These are phyloP conservation scores for Nephrotoma flavescens DNA, from an alignment of 2,888 invertebrate genomes.

Conservation along the genomic window DNA sequence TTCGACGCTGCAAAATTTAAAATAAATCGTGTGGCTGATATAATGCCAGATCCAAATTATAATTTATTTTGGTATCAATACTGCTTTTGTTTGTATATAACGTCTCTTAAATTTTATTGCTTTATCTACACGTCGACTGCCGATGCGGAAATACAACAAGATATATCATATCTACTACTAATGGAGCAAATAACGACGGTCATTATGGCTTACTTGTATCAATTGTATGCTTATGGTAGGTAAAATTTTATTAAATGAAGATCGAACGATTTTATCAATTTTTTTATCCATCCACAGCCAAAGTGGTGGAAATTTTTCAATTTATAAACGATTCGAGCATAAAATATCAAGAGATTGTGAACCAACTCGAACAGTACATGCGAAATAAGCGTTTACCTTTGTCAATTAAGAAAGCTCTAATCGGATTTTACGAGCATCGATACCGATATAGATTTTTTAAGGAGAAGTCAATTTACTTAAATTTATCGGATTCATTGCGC, in stretches of 20 bases:
- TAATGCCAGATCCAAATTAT: neutral
- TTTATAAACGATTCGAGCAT: constrained; percentile 16
- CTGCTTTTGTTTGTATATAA: neutral
- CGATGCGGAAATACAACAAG: no score
- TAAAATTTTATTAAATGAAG: neutral
- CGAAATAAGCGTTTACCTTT: constrained; percentile 39
- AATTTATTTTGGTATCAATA: neutral
- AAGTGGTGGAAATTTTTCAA: neutral
- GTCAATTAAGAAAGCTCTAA: constrained; percentile 36
- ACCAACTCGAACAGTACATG: constrained; percentile 41
- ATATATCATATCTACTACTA: neutral
- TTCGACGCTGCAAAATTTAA: neutral
- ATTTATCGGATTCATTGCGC: constrained; percentile 32
- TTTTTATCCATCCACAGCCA: neutral
- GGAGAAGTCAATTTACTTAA: constrained; percentile 37
- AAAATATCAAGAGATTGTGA: constrained; percentile 37
- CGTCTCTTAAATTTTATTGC: neutral
- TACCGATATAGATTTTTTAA: constrained; percentile 42
- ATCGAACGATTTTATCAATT: neutral
- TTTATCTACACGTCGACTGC: neutral
- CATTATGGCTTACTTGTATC: neutral
- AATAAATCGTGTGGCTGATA: neutral
- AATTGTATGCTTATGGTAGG: neutral
- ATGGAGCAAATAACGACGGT: neutral
- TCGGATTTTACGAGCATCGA: constrained; percentile 40